phyloP scores from a whole-genome alignment of 2,888 invertebrate genomes.

The Rhogogaster chlorosoma region DNA sequence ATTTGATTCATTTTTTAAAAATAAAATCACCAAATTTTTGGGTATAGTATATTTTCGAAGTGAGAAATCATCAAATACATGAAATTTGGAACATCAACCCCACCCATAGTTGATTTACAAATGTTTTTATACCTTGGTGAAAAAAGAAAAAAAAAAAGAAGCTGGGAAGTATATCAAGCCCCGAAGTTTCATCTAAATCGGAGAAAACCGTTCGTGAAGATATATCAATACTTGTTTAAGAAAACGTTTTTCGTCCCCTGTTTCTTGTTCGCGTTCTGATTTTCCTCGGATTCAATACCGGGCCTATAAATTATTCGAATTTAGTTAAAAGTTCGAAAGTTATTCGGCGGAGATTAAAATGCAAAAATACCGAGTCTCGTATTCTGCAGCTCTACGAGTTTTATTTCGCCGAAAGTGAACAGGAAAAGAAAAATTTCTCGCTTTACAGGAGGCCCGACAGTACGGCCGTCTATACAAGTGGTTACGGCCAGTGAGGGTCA shows the following conservation, averaged over 20 bases:
- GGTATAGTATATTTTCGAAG: too few species aligned
- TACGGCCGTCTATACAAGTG: constrained; percentile 83
- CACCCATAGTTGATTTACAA: neutral
- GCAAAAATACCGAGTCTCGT: neutral
- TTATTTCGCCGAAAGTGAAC: neutral
- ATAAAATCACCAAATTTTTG: too few species aligned
- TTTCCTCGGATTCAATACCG: too few species aligned
- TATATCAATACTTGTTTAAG: neutral
- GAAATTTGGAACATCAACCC: neutral
- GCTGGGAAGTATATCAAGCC: neutral
- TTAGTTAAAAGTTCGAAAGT: neutral
- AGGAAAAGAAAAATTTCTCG: neutral
- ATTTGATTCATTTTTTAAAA: too few species aligned
- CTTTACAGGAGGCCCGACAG: constrained; percentile 84
- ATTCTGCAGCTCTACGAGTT: neutral
- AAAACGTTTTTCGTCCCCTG: neutral
- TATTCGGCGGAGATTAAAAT: neutral
- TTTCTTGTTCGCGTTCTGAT: too few species aligned
- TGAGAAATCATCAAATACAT: too few species aligned
- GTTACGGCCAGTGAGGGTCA: constrained; percentile 86
- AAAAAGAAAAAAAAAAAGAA: too few species aligned
- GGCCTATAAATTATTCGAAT: neutral
- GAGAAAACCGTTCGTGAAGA: neutral
- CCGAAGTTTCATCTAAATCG: neutral
- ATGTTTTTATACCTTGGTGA: neutral